Conservation (phyloP, 2,888 invertebrate genomes). For the Keiferia lycopersicella region DNA sequence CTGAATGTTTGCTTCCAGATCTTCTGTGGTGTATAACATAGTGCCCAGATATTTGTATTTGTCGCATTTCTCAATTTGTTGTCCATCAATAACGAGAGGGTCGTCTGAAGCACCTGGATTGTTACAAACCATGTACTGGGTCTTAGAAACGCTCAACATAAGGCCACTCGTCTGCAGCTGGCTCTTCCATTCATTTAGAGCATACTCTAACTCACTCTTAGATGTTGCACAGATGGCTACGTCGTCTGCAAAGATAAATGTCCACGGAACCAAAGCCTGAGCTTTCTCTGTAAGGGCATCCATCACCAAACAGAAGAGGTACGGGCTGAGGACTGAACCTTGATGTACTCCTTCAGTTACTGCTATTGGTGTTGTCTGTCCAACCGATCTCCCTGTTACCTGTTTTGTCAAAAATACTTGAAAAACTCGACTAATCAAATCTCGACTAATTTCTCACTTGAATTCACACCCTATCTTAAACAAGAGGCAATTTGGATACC, state of each 20-base stretch:
- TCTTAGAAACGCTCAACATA: background rate
- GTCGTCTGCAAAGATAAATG: background rate
- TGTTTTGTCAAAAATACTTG: constrained; percentile 1
- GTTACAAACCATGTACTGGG: constrained; percentile 7
- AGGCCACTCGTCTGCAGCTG: background rate
- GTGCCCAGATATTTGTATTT: constrained; percentile 2
- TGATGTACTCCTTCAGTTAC: constrained; percentile 6
- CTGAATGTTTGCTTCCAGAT: constrained; percentile 6
- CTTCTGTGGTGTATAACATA: background rate
- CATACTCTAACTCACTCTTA: background rate
- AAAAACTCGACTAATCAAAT: constrained; percentile 2
- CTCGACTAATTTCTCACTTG: background rate
- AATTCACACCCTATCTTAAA: background rate
- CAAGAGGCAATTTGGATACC: constrained; percentile 1
- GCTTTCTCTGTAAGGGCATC: background rate
- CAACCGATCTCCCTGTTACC: constrained; percentile 9
- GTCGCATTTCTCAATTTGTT: background rate
- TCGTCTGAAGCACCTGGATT: background rate
- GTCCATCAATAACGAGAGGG: background rate
- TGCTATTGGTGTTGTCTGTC: background rate
- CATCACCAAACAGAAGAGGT: background rate
- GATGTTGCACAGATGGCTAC: constrained; percentile 4
- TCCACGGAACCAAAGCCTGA: background rate
- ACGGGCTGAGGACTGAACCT: constrained; percentile 2
- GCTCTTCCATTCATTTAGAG: background rate